These are phyloP conservation scores for Percina caprodes DNA, from an alignment of 2,113 vertebrate species.

Conservation along the genomic window DNA sequence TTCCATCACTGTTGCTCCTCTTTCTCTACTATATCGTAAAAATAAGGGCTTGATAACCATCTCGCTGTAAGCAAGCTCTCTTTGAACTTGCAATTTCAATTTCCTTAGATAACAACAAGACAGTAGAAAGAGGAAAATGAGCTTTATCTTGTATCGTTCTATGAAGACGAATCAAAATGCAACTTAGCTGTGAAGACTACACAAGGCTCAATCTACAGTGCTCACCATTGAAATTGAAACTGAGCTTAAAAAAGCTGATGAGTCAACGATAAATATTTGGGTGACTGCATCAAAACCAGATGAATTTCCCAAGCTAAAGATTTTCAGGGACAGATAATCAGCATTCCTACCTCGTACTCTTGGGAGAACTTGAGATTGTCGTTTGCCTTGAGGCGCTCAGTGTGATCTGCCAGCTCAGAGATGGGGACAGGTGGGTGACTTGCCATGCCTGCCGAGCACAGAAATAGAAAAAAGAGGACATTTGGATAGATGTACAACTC, in stretches of 20 bases:
- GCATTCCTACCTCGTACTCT: slow-evolving; percentile 94
- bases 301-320: slow-evolving; percentile 47
- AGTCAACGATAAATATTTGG: slow-evolving; percentile 33
- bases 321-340: slow-evolving; percentile 60
- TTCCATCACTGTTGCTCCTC: slow-evolving; percentile 44
- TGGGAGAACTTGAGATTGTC: slow-evolving; percentile 99
- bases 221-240: slow-evolving; percentile 29
- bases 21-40: slow-evolving; percentile 53
- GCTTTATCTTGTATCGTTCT: slow-evolving; percentile 59
- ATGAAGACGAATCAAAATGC: slow-evolving; percentile 40
- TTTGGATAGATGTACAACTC: slow-evolving; percentile 49
- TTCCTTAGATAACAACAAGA: slow-evolving; percentile 66
- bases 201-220: neutral
- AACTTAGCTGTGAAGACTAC: slow-evolving; percentile 9
- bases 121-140: slow-evolving; percentile 30
- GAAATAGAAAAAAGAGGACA: slow-evolving; percentile 51
- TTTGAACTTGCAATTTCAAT: slow-evolving; percentile 74
- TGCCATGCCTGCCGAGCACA: slow-evolving; percentile 90
- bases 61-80: slow-evolving; percentile 72
- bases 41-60: slow-evolving; percentile 70
- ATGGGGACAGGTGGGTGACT: slow-evolving; percentile 96
- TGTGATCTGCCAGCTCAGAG: slow-evolving; percentile 94
- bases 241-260: slow-evolving; percentile 5
- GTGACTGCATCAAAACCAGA: slow-evolving; percentile 26
- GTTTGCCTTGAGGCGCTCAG: slow-evolving; percentile 97